Evolutionary conservation across 2,797 vertebrate genomes (phyloP), one percentile per base, ranked within the genome.

Genomic region (Typhlichthys subterraneus): DNA sequence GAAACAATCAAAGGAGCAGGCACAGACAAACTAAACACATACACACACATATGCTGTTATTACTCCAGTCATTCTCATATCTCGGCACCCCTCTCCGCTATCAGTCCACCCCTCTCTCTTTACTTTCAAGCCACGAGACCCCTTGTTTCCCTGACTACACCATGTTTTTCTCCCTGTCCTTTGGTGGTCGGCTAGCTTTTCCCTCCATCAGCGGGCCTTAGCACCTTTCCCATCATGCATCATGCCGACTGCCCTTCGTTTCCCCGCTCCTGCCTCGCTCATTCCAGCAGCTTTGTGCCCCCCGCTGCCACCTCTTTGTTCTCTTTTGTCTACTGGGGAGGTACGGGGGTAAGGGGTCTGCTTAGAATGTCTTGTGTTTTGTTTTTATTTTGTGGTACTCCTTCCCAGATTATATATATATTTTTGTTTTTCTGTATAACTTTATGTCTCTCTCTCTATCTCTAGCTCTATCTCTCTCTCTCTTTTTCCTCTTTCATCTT

Each of bases 141-240:
- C 33, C 42, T 65, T 57, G 55, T 55, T 65, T 49, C 61, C 45
- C 17, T 51, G n/a, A 64, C 57, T 59, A 29, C 50, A 48, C 52
- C 3, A 48, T 72, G 61, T 65, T 57, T 69, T 29, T 17, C 56
- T 45, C 46, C 62, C 12, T 63, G 49, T 57, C 57, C 17, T 53
- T 61, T 47, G 56, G 45, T 31, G 47, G 57, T 69, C 50, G 57
- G 13, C 63, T 70, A 29, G 10, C 6, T 59, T 8, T 61, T 63
- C 49, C 48, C 48, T 63, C 56, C 1, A 0, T 64, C 67, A 57
- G 38, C 15, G 38, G 70, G 54, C 54, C 15, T 57, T 67, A 58
- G 47, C 60, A 73, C 52, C 29, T 66, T 80, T 72, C 54, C 58
- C 49, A 50, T 70, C 54, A 64, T 50, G 7, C 52, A 54, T 57